Percentiles rank a stretch among this genome's conserved stretches.
phyloP scores from a whole-genome alignment of 2,797 vertebrate genomes.

The Chromobotia macracanthus region DNA sequence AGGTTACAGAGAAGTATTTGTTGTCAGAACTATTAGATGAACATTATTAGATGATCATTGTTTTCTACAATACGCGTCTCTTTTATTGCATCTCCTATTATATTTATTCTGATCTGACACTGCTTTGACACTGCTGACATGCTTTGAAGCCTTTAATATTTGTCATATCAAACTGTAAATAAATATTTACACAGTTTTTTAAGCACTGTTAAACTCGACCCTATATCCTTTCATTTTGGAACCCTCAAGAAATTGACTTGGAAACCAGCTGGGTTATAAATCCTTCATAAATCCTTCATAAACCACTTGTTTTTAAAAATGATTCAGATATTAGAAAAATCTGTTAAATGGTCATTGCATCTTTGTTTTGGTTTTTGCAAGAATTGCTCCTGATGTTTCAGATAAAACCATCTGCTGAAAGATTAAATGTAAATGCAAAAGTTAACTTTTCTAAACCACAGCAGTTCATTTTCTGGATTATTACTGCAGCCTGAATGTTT shows the following conservation, averaged over 20 bases:
- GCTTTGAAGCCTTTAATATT: conserved; percentile 16
- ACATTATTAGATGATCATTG: background rate
- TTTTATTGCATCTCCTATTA: background rate
- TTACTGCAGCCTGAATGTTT: background rate
- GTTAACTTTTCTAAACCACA: background rate
- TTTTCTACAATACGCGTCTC: conserved; percentile 1
- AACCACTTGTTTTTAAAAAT: background rate
- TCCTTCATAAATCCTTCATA: background rate
- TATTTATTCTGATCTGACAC: background rate
- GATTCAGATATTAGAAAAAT: background rate
- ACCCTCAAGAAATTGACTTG: background rate
- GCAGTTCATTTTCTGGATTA: background rate
- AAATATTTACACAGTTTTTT: background rate
- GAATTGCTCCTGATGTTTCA: background rate
- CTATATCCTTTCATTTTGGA: background rate
- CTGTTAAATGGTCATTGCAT: background rate
- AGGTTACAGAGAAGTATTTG: background rate
- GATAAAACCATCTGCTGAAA: background rate
- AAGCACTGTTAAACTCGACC: background rate
- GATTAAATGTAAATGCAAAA: background rate
- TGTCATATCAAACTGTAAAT: background rate
- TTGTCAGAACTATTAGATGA: conserved; percentile 3
- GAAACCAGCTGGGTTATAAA: too few relatives aligned
- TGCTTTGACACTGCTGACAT: too few relatives aligned
- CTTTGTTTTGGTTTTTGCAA: background rate